Conservation (phyloP, 2,113 vertebrate genomes). For the Hylia prasina region DNA sequence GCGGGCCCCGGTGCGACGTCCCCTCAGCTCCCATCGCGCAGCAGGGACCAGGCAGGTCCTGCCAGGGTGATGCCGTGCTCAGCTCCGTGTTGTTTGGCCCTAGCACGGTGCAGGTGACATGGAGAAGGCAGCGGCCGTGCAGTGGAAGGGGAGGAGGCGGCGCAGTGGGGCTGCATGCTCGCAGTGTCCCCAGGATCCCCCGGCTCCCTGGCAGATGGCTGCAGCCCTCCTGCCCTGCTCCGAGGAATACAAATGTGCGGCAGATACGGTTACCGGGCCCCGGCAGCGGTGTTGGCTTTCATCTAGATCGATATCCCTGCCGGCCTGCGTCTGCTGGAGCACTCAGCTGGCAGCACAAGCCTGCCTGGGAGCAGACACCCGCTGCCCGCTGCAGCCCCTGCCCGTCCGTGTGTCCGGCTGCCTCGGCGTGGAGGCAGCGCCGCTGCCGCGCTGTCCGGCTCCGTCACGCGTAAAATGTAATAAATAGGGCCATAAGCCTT, state of each 20-base stretch:
- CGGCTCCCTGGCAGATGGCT: constrained; percentile 20
- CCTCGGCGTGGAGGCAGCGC: neutral
- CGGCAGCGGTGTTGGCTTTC: constrained; percentile 29
- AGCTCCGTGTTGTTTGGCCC: neutral
- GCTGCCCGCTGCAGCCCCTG: neutral
- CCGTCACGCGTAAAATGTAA: constrained; percentile 62
- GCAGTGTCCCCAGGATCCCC: neutral
- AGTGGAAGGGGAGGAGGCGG: neutral
- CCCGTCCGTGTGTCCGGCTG: neutral
- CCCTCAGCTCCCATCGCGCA: rapidly evolving
- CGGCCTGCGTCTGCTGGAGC: neutral
- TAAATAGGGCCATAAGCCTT: constrained; percentile 74
- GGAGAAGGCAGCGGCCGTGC: neutral
- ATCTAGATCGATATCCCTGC: constrained; percentile 39
- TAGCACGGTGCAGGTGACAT: neutral
- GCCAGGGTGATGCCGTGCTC: neutral
- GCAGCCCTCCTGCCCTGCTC: constrained; percentile 1
- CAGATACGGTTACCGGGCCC: constrained; percentile 16
- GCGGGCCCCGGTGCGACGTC: rapidly evolving
- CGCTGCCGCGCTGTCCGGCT: neutral
- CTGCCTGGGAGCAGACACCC: neutral
- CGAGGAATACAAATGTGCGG: constrained; percentile 29
- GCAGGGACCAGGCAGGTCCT: neutral
- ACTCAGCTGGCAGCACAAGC: neutral
- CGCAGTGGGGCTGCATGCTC: rapidly evolving